phyloP scores from a whole-genome alignment of 2,113 vertebrate species.

The Rhynchomys soricoides region DNA sequence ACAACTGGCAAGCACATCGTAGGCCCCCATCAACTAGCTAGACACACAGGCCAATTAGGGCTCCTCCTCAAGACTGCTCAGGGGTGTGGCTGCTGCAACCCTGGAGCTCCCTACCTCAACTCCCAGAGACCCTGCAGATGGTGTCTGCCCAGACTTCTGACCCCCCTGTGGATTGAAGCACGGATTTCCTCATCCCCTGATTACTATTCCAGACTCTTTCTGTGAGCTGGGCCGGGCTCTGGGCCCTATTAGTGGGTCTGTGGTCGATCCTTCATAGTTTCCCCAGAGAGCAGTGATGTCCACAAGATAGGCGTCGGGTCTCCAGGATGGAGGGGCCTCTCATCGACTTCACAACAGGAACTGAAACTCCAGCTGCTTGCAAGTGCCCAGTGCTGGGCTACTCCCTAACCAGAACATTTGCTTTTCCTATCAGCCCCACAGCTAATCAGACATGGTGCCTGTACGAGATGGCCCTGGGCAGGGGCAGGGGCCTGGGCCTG shows the following conservation, averaged over 20 bases:
- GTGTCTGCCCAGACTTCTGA: background rate
- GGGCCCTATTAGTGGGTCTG: constrained; percentile 49
- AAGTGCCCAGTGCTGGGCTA: background rate
- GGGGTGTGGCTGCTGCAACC: background rate
- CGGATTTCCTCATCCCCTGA: constrained; percentile 10
- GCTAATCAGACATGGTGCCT: constrained; percentile 68
- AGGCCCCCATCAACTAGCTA: background rate
- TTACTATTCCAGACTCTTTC: constrained; percentile 53
- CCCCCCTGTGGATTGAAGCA: background rate
- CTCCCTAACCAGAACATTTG: constrained; percentile 66
- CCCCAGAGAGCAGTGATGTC: constrained; percentile 44
- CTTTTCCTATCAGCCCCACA: constrained; percentile 65
- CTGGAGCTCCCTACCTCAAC: background rate
- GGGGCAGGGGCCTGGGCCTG: background rate
- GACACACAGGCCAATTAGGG: constrained; percentile 47
- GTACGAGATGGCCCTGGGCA: background rate
- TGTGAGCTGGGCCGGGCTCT: background rate
- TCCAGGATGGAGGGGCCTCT: constrained; percentile 10
- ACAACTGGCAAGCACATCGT: background rate
- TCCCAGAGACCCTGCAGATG: background rate
- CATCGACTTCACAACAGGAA: constrained; percentile 76
- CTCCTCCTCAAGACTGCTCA: background rate
- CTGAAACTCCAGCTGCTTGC: constrained; percentile 66
- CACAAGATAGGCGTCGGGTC: constrained; percentile 58
- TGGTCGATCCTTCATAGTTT: constrained; percentile 62